Conservation (phyloP, 2,113 vertebrate species). For the Halcyon malimbica region DNA sequence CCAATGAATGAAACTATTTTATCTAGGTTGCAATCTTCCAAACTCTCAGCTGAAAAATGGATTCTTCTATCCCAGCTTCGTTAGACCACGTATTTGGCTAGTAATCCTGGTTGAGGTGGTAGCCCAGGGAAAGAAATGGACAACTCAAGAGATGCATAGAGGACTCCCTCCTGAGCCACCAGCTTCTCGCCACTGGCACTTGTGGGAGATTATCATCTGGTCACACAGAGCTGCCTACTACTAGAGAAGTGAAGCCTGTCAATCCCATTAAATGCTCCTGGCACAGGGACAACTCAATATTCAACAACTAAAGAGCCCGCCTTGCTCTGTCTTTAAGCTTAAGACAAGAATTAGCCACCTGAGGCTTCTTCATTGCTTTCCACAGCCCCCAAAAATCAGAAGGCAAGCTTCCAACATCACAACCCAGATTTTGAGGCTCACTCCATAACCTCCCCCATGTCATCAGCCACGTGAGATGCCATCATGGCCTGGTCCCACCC, state of each 20-base stretch:
- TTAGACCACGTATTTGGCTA: not conserved
- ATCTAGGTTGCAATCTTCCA: not conserved
- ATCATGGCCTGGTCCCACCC: not conserved
- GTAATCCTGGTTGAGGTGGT: not conserved
- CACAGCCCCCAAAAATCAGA: not conserved
- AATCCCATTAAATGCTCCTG: not conserved
- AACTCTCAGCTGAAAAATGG: not conserved
- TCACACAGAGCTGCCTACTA: not conserved
- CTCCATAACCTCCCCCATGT: not conserved
- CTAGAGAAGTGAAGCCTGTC: not conserved
- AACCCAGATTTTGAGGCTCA: accelerated
- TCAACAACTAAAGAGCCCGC: not conserved
- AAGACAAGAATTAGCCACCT: not conserved
- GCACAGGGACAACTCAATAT: accelerated
- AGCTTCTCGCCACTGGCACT: not conserved
- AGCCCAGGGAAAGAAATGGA: not conserved
- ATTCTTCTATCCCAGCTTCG: not conserved
- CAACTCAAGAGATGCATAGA: accelerated
- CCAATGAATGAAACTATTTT: not conserved
- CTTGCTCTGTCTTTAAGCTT: not conserved
- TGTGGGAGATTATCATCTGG: no score
- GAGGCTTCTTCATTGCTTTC: not conserved
- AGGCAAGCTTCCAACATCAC: not conserved
- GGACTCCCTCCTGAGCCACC: accelerated
- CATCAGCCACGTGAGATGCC: not conserved